Base-by-base conservation (phyloP, 35 echinoderm and acorn worm species). In the Patiria miniata region DNA sequence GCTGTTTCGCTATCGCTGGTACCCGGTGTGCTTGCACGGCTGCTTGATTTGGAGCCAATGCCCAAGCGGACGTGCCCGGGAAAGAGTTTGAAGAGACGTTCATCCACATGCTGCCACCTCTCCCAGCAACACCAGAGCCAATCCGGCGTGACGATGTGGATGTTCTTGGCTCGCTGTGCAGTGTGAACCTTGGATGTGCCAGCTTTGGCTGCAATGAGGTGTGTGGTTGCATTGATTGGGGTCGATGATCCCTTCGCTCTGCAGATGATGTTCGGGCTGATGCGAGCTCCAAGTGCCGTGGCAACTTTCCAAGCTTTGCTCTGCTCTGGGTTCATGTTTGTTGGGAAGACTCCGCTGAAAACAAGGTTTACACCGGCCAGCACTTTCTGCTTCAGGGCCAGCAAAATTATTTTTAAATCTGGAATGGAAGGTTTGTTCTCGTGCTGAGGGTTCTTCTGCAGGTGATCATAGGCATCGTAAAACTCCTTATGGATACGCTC, bases 81-180 rank as follows among this genome's bases (percentile, higher is more conserved):
- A 8, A 65, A 37, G 39, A 98, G 91, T 29, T 40, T 52, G 56
- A 92, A 99, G 12, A 99, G 51, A 23, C 89, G 68, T 56, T 99
- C 96, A 84, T 99, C 96, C 7, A 90, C 90, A 1, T 52, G 59
- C 55, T 99, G 92, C 96, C 92, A 99, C 32, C 96, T 87, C 40
- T 99, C 96, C 86, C 93, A 92, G 84, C 96, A 99, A 60, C 93
- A 91, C 79, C 90, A 89, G 19, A 99, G 83, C 96, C 96, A 99
- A 18, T 94, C 93, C 19, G 90, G 89, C 33, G 90, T 82, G 2
- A 99, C 90, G 18, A 99, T 89, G 37, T 89, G 60, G 36, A 94
- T 91, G 2, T 85, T 91, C 37, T 86, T 91, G 40, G 81, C 68
- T 14, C 82, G 86, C 26, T 79, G 90, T 8, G 96, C 96, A 5